Base-by-base conservation (phyloP, 2,888 invertebrate species). In the Chrysopilus asiliformis region DNA sequence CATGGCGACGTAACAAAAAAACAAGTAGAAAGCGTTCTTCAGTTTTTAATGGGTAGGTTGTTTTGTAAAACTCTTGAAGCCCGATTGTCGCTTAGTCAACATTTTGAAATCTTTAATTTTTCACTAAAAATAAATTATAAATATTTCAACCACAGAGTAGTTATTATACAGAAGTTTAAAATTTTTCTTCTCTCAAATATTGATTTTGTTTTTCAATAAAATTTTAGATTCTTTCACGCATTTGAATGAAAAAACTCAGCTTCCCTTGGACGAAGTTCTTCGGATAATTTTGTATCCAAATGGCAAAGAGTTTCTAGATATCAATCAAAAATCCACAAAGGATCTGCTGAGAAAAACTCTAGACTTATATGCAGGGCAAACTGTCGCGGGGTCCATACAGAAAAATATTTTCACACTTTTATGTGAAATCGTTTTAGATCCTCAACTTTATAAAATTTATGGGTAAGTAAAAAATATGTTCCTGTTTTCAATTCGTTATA, bases 321-420 rank as follows among this genome's bases (percentile, higher is more conserved):
- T 46, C 9, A 45, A 51, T 10, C 33, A 43, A 3, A 49, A 43
- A 36, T 55, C 39, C 44, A 56, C 48, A 43, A 56, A 48, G 29
- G 43, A 42, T 46, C 52, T 61, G 44, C 55, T 53, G 45, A 47
- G 43, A 45, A 35, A 41, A 9, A 46, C 56, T 7, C 51, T 61
- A 16, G 42, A 43, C 2, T 46, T 49, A 1, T 51, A 57, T 12
- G 34, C 39, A 4, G 52, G 53, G 30, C 42, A 47, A 2, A 50
- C 46, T 27, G 49, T 52, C 10, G 47, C 48, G 0, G 53, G 50
- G 12, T 53, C 51, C 6, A 53, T 53, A 3, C 48, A 64, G 37
- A 52, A 53, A 2, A 60, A 60, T 14, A 47, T 71, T 10, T 61
- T 69, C 20, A 42, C 53, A 8, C 51, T 71, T n/a, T 50, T 72